phyloP scores from a whole-genome alignment of 2,797 vertebrate species.

The Rhinophrynus dorsalis region DNA sequence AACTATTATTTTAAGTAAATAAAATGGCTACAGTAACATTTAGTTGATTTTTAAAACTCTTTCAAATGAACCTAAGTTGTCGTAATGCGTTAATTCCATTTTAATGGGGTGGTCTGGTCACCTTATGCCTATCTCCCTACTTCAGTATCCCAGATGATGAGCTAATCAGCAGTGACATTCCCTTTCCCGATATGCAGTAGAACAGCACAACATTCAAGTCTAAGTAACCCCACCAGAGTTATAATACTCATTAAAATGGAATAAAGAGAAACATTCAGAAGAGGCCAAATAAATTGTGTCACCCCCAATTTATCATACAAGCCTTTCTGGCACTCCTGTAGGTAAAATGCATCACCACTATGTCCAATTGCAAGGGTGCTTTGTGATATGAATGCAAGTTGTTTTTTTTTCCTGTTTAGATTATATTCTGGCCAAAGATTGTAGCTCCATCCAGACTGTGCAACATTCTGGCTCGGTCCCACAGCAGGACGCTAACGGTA shows the following conservation, averaged over 20 bases:
- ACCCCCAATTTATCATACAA: neutral
- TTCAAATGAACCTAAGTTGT: too few relatives aligned
- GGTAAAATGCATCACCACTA: neutral
- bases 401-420: constrained; percentile 22
- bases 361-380: neutral
- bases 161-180: too few relatives aligned
- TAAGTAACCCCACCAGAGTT: neutral
- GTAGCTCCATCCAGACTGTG: neutral
- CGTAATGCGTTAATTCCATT: too few relatives aligned
- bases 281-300: neutral
- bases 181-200: too few relatives aligned
- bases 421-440: neutral
- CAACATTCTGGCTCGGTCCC: neutral
- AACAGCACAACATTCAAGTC: neutral
- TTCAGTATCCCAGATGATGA: too few relatives aligned
- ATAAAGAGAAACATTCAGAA: constrained; percentile 12
- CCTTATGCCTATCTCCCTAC: too few relatives aligned
- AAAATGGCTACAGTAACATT: too few relatives aligned
- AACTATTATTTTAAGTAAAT: too few relatives aligned
- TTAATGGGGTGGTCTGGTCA: too few relatives aligned
- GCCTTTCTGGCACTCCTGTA: neutral
- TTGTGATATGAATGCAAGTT: neutral
- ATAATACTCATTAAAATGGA: neutral
- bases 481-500: neutral
- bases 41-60: too few relatives aligned